These are phyloP conservation scores for Microplitis manilae DNA, from an alignment of 2,888 invertebrate genomes.

Conservation along the genomic window DNA sequence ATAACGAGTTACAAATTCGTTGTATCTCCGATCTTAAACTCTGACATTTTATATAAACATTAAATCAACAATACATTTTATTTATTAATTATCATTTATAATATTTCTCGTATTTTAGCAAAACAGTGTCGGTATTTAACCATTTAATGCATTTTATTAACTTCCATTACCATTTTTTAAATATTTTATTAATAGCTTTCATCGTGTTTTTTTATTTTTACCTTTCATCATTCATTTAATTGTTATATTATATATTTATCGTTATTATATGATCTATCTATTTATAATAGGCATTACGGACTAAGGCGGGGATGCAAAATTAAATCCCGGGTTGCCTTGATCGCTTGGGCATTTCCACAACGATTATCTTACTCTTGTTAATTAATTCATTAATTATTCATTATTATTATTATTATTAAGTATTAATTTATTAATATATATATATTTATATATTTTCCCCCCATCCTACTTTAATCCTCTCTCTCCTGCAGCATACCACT, in stretches of 20 bases:
- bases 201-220: constrained; percentile 23
- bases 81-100: constrained; percentile 26
- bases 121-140: constrained; percentile 48
- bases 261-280: constrained; percentile 66
- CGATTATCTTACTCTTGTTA: constrained; percentile 22
- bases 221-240: constrained; percentile 35
- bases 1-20: constrained; percentile 35
- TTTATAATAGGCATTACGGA: constrained; percentile 64
- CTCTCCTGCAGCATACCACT: neutral
- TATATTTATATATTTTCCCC: constrained; percentile 2
- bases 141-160: constrained; percentile 6
- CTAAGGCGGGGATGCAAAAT: constrained; percentile 62
- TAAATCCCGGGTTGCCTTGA: constrained; percentile 58
- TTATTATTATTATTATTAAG: constrained; percentile 20
- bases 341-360: constrained; percentile 47
- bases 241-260: constrained; percentile 60
- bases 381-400: constrained; percentile 20
- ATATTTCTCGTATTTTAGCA: constrained; percentile 54
- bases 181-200: neutral
- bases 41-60: constrained; percentile 50
- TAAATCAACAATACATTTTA: constrained; percentile 52
- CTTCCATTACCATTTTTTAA: constrained; percentile 6
- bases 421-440: constrained; percentile 7
- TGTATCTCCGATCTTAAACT: constrained; percentile 47
- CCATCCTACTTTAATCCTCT: constrained; percentile 5